Base-by-base conservation (phyloP, 2,888 invertebrate species). In the Rhodophaea formosa region DNA sequence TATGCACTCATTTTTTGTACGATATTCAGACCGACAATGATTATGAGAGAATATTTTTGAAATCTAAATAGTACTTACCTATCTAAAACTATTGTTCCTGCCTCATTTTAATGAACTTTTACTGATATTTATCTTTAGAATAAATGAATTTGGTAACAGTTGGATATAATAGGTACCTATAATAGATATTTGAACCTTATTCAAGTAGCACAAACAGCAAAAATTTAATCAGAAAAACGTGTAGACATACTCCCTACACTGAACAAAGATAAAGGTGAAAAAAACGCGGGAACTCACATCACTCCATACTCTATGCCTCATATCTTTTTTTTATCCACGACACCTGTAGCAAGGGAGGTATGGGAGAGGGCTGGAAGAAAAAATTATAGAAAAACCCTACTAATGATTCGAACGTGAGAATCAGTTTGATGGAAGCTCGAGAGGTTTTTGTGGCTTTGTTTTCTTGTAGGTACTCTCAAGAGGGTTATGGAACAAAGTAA, bases 371-470 rank as follows among this genome's bases (percentile, higher is more conserved):
- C 65, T 63, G 62, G 64, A 67, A 61, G 59, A 73, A 79, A 82
- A 80, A 77, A 67, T 59, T 45, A 44, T 53, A 59, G 59, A 64
- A 77, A 77, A 77, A 75, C 61, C 56, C 58, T 61, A 56, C 62
- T 82, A 81, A 83, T 82, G 78, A 80, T 75, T 69, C 65, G 67
- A 79, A 76, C 82, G 84, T 86, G 86, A 80, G 85, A 85, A 84
- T 68, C 60, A 61, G 61, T 64, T 69, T 59, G 58, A 61, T 57
- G 56, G 32, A 32, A 56, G 56, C 51, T 44, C 47, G 53, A 55
- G 35, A 30, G 8, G 42, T 61, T 63, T 63, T 60, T 58, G 51
- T 45, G 17, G 8, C 14, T 16, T 32, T 53, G 29, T 44, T 29
- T 58, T 56, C 15, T 53, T 49, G 43, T 60, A 44, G 39, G 23